Evolutionary conservation across 2,888 invertebrate species (phyloP).

Genomic region (Cremastobaeus sp.): DNA sequence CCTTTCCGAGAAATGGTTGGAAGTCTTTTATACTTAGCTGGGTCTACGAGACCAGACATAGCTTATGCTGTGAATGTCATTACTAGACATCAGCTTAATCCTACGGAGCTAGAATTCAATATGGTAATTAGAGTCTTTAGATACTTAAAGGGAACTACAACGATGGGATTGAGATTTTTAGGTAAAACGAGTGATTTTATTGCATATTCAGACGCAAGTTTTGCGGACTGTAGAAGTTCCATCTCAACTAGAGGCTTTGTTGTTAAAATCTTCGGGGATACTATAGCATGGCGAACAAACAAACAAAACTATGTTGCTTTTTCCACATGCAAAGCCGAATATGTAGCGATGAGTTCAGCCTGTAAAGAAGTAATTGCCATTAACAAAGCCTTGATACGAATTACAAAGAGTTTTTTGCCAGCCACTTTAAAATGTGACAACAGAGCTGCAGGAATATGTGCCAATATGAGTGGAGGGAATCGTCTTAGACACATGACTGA

Average conservation of each 20-base stretch:
- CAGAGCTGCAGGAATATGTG: conserved; percentile 22
- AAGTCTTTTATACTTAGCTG: neutral
- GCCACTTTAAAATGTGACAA: neutral
- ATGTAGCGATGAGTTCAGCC: neutral
- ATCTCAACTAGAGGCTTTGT: neutral
- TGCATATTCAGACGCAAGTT: too few relatives aligned
- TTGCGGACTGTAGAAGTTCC: neutral
- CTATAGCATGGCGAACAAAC: neutral
- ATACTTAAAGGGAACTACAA: conserved; percentile 13
- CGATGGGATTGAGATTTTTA: neutral
- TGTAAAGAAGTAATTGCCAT: neutral
- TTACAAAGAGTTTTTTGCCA: neutral
- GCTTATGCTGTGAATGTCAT: conserved; percentile 28
- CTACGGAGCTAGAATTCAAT: neutral
- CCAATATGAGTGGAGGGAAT: conserved; percentile 42
- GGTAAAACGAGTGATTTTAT: neutral
- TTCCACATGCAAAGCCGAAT: neutral
- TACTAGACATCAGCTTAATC: neutral
- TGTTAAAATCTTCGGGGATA: neutral
- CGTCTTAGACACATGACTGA: neutral
- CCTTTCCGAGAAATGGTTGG: neutral
- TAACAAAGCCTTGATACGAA: neutral
- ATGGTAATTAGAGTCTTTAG: conserved; percentile 11
- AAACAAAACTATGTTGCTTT: conserved; percentile 4
- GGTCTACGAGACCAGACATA: conserved; percentile 10